Evolutionary conservation across 2,888 invertebrate genomes (phyloP), one percentile per base, ranked within the genome.

Genomic region (Pyrocoelia pectoralis): DNA sequence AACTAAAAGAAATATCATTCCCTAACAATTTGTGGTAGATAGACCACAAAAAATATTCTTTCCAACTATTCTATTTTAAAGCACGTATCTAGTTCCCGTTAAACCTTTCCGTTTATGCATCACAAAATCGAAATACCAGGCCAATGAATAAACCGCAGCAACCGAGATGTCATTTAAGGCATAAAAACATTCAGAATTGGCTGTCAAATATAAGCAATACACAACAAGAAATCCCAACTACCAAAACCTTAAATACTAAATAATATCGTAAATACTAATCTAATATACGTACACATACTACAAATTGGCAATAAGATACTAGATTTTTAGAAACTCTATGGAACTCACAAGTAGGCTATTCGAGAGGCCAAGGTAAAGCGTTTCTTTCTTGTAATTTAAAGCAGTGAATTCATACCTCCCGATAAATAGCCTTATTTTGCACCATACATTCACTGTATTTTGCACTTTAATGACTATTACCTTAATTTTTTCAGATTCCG

Each of bases 231-330:
- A 72, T 75, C 81, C 80, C 80, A 80, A 79, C 77, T 80, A 80
- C 81, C 80, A 80, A 66, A 33, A 66, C 74, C 78, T 78, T 79
- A 80, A 76, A 78, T 75, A 77, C 78, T 79, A 80, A 76, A 76
- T 78, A 79, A 80, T 80, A 79, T 79, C 78, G 78, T 76, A 76
- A 79, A 77, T 77, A 77, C 77, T 78, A 78, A 48, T 68, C 74
- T 78, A 76, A 65, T 65, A 24, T 24, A 66, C 63, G 78, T 76
- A 77, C 75, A 77, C 74, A 73, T 70, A 76, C 71, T 80, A 81
- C 60, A 60, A 78, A 79, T 81, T 80, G 80, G 80, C 80, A 80
- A 80, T 79, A 79, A 78, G 79, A 79, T 79, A 79, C 77, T 80
- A 77, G 77, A 79, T 77, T 76, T 78, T 60, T 64, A 58, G 75